Conservation (phyloP, 2,797 vertebrate species). For the Scyliorhinus canicula region DNA sequence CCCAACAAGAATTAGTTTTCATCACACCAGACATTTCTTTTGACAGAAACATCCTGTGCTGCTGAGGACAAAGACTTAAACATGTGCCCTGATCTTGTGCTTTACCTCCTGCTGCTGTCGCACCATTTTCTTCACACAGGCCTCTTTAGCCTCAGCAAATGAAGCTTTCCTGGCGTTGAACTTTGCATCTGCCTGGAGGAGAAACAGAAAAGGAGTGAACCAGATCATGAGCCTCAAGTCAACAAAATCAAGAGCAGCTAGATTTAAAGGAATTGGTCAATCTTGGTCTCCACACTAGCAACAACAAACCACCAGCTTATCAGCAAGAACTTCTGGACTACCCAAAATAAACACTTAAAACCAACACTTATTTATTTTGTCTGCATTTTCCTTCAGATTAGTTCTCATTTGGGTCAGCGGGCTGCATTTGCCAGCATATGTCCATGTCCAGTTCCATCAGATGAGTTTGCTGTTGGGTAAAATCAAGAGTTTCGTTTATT, state of each 20-base stretch:
- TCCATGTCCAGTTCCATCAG: not conserved
- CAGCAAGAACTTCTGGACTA: not conserved
- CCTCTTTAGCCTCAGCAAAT: conserved; percentile 13
- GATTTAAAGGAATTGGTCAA: not conserved
- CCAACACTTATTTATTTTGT: not conserved
- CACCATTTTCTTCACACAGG: conserved; percentile 3
- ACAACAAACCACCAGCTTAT: not conserved
- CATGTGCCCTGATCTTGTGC: not conserved
- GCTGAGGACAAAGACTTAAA: not conserved
- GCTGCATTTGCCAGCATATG: not conserved
- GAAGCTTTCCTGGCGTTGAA: not conserved
- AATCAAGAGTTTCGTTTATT: not conserved
- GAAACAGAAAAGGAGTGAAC: conserved; percentile 18
- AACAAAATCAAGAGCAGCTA: not conserved
- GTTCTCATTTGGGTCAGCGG: not conserved
- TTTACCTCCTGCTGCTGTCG: conserved; percentile 25
- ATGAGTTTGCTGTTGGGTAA: not conserved
- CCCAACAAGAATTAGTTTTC: not conserved
- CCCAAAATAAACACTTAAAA: not conserved
- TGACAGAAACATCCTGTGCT: not conserved
- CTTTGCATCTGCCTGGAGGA: conserved; percentile 19
- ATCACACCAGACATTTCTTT: not conserved
- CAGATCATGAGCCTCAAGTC: not conserved
- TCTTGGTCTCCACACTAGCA: not conserved
- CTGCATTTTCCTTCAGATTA: not conserved